Base-by-base conservation (phyloP, 1,140 invertebrate genomes). In the Metaphire vulgaris region DNA sequence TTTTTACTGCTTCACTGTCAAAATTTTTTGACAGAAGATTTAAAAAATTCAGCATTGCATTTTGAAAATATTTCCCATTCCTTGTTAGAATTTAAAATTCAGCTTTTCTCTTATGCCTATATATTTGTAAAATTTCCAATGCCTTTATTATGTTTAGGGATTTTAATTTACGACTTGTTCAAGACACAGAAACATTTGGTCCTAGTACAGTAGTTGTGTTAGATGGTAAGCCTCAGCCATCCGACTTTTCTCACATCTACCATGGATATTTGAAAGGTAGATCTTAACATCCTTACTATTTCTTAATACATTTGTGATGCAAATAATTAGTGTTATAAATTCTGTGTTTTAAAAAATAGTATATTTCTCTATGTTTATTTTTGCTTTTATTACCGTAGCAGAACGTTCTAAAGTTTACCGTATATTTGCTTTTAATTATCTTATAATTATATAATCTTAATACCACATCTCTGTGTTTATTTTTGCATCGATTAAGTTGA, bases 211-310 rank as follows among this genome's bases (percentile, higher is more conserved):
- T 34, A 30, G 28, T 34, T 26, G n/a, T 73, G n/a, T 16, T 34
- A 26, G 72, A 73, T 28, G 72, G 72, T 16, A 28, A 31, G 41
- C n/a, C 6, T 14, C 32, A 64, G 2, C 72, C 30, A 26, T 73
- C 41, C n/a, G 72, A 73, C 12, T 31, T 73, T 56, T 73, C 72
- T 0, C 72, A 73, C 41, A 73, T 73, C 32, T 73, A 73, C 30
- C 32, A 73, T 26, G 72, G 72, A 34, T 26, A 34, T 64, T 30
- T 73, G 21, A 34, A 73, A 41, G 72, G 72, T 73, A 2, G 67
- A 26, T 28, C 14, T 69, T 15, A 65, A 15, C 14, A 65, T 65
- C 56, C 26, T 15, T 15, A 15, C 14, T 15, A 65, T 15, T 15
- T 65, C 14, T 65, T 15, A 15, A 15, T 65, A 65, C 14, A 15